Conservation (phyloP, 2,797 vertebrate genomes). For the Poeciliopsis presidionis region DNA sequence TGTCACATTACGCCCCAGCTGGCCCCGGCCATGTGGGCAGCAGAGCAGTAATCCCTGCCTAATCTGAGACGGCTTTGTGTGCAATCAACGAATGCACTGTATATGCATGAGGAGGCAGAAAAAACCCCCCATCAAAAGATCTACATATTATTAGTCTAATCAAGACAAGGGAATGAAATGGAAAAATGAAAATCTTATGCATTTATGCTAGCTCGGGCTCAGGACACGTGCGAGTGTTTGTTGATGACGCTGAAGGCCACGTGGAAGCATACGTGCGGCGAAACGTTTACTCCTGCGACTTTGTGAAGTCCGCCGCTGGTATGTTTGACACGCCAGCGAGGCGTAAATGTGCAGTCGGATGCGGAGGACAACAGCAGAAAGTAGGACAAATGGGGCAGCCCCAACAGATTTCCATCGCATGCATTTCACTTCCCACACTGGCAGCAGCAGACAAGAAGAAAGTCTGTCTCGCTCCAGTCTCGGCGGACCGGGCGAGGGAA, state of each 20-base stretch:
- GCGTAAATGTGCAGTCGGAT: slow-evolving; percentile 19
- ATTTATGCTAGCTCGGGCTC: not conserved
- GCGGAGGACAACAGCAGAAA: slow-evolving; percentile 19
- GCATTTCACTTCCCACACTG: slow-evolving; percentile 49
- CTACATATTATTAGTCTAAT: not conserved
- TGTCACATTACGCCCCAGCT: slow-evolving; percentile 53
- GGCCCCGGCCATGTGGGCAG: slow-evolving; percentile 40
- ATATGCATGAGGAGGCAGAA: slow-evolving; percentile 26
- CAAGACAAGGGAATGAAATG: not conserved
- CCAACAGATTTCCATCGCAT: slow-evolving; percentile 48
- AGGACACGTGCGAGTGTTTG: not conserved
- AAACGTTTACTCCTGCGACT: not conserved
- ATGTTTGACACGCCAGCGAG: not conserved
- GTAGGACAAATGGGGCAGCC: slow-evolving; percentile 44
- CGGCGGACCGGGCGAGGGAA: slow-evolving; percentile 17
- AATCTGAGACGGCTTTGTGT: slow-evolving; percentile 60
- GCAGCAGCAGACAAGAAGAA: slow-evolving; percentile 42
- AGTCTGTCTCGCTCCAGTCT: slow-evolving; percentile 44
- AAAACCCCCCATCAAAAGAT: not conserved
- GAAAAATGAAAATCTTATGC: not conserved
- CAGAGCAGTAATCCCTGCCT: slow-evolving; percentile 52
- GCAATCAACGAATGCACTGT: slow-evolving; percentile 58
- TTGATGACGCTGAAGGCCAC: not conserved
- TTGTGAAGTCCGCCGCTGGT: not conserved
- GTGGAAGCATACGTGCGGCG: not conserved